phyloP scores from a whole-genome alignment of 2,888 invertebrate species.

The Hemistola chrysoprasaria region DNA sequence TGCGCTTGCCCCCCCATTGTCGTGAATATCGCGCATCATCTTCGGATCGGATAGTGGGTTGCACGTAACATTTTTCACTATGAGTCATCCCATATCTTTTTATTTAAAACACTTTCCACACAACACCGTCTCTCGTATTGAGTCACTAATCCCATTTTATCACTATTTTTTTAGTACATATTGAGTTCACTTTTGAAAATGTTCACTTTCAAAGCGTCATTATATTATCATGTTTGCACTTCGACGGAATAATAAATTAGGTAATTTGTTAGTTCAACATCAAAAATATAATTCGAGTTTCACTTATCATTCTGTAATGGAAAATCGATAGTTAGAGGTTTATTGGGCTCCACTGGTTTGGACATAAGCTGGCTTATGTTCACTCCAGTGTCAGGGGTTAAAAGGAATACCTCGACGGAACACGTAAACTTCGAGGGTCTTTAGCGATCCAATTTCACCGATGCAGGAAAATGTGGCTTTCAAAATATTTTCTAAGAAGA shows the following conservation, averaged over 20 bases:
- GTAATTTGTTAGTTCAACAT: slow-evolving; percentile 58
- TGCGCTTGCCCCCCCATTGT: slow-evolving; percentile 74
- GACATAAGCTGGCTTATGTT: slow-evolving; percentile 66
- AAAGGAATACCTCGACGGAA: slow-evolving; percentile 60
- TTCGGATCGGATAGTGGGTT: slow-evolving; percentile 69
- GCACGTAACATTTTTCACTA: slow-evolving; percentile 76
- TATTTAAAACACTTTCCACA: slow-evolving; percentile 65
- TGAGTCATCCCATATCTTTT: slow-evolving; percentile 82
- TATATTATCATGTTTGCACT: slow-evolving; percentile 69
- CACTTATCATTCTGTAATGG: slow-evolving; percentile 67
- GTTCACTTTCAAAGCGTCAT: slow-evolving; percentile 41
- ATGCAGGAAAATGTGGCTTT: slow-evolving; percentile 18
- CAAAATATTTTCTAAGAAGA: slow-evolving; percentile 26
- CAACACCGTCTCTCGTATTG: slow-evolving; percentile 55
- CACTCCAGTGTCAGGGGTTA: slow-evolving; percentile 55
- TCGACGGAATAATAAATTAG: slow-evolving; percentile 60
- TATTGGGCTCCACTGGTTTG: slow-evolving; percentile 54
- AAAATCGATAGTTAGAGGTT: slow-evolving; percentile 31
- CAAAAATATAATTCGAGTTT: slow-evolving; percentile 68
- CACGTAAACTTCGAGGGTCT: slow-evolving; percentile 44
- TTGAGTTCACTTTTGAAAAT: slow-evolving; percentile 40
- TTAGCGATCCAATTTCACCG: slow-evolving; percentile 24
- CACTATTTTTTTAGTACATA: slow-evolving; percentile 55
- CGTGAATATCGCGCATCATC: slow-evolving; percentile 82
- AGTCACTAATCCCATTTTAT: slow-evolving; percentile 63